A percentile compares a stretch with the other conserved stretches of the same genome.
Conservation (phyloP, 2,113 vertebrate species). For the Cinclus mexicanus region DNA sequence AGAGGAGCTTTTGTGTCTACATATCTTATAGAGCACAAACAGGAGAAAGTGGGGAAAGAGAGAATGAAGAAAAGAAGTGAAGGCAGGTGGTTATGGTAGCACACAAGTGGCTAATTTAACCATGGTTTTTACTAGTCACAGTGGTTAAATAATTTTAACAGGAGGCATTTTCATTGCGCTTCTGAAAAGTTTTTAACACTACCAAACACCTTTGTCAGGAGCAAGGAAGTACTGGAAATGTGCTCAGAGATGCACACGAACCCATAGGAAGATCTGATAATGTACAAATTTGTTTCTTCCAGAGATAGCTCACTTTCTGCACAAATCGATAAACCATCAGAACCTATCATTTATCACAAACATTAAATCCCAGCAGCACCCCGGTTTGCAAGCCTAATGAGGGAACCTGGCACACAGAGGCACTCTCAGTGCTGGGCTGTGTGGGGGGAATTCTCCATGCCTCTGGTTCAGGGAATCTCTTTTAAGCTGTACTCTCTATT, state of each 20-base stretch:
- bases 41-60: background rate
- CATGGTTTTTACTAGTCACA: constrained; percentile 2
- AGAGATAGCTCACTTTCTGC: constrained; percentile 19
- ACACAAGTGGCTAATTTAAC: constrained; percentile 36
- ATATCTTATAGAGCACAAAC: background rate
- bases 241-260: background rate
- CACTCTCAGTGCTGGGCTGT: background rate
- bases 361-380: background rate
- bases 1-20: background rate
- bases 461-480: background rate
- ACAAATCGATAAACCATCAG: constrained; percentile 36
- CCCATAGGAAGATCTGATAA: background rate
- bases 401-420: background rate
- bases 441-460: background rate
- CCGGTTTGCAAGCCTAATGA: background rate
- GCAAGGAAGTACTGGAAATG: background rate
- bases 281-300: background rate
- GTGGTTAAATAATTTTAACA: constrained; percentile 1
- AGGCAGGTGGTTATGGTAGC: background rate
- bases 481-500: background rate
- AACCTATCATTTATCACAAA: constrained; percentile 42
- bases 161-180: background rate
- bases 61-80: background rate
- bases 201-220: background rate
- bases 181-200: constrained; percentile 12